Percentiles rank a stretch among this genome's conserved stretches.
Conservation (phyloP, 2,888 invertebrate genomes). For the Drosophila formosana region DNA sequence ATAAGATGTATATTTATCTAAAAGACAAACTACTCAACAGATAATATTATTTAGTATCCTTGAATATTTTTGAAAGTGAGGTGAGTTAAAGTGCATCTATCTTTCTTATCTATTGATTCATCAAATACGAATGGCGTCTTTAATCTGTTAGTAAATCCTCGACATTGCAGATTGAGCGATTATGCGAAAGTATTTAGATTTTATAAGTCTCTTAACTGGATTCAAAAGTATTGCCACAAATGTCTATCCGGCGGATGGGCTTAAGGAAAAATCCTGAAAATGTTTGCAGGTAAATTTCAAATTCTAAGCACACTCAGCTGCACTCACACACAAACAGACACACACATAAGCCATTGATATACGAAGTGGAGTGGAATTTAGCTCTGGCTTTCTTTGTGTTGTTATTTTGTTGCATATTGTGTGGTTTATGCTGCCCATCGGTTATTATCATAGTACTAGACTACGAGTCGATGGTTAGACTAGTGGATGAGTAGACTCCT, state of each 20-base stretch:
- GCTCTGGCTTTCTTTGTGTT: conserved; percentile 3
- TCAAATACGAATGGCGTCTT: background rate
- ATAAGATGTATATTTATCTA: too few relatives aligned
- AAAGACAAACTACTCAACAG: too few relatives aligned
- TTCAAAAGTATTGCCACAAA: conserved; percentile 11
- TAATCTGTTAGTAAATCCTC: background rate
- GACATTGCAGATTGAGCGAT: background rate
- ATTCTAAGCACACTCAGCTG: conserved; percentile 11
- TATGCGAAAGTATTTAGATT: background rate
- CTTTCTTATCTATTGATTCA: background rate
- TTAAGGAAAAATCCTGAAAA: conserved; percentile 9
- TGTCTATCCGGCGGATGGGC: conserved; percentile 5
- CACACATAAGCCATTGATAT: conserved; percentile 6
- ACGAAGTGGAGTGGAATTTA: conserved; percentile 14
- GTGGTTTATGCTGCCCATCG: conserved; percentile 22
- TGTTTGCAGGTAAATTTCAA: conserved; percentile 7
- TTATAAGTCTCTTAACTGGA: conserved; percentile 2
- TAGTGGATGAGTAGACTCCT: background rate
- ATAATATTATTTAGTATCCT: too few relatives aligned
- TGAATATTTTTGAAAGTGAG: too few relatives aligned
- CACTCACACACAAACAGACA: background rate
- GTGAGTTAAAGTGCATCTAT: too few relatives aligned
- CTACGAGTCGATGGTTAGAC: background rate
- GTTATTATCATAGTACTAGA: conserved; percentile 25
- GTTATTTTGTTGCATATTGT: conserved; percentile 28